A percentile compares a stretch with the other conserved stretches of the same genome.
These are phyloP conservation scores for Conger conger DNA, from an alignment of 2,113 vertebrate genomes.

Conservation along the genomic window DNA sequence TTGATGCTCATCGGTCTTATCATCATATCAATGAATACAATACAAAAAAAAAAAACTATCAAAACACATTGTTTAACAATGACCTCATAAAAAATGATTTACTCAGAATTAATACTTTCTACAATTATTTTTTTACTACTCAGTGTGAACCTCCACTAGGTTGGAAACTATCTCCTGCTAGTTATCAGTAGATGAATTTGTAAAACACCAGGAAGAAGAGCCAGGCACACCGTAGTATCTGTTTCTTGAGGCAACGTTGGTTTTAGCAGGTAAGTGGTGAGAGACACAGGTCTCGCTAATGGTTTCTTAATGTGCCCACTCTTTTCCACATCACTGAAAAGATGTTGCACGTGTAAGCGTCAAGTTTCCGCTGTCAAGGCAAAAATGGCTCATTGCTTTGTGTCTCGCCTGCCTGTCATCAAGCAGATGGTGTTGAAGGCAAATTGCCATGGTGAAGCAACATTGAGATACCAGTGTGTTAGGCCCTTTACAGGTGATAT, in stretches of 20 bases:
- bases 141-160: too few species aligned
- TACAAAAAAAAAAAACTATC: background rate
- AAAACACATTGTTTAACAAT: background rate
- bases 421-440: background rate
- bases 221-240: background rate
- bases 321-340: too few species aligned
- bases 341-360: too few species aligned
- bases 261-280: background rate
- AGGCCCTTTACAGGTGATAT: background rate
- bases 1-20: too few species aligned
- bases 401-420: background rate
- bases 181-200: too few species aligned
- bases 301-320: background rate
- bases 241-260: background rate
- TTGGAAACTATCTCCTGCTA: too few species aligned
- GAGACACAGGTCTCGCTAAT: background rate
- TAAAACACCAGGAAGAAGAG: background rate
- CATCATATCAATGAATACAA: too few species aligned
- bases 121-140: too few species aligned
- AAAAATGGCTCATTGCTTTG: background rate
- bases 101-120: too few species aligned
- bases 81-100: too few species aligned
- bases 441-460: background rate
- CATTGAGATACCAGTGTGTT: background rate
- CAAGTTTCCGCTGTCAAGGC: background rate